Evolutionary conservation across 2,113 vertebrate species (phyloP), one percentile per base, ranked within the genome.

Genomic region (Ramphastos sulfuratus): DNA sequence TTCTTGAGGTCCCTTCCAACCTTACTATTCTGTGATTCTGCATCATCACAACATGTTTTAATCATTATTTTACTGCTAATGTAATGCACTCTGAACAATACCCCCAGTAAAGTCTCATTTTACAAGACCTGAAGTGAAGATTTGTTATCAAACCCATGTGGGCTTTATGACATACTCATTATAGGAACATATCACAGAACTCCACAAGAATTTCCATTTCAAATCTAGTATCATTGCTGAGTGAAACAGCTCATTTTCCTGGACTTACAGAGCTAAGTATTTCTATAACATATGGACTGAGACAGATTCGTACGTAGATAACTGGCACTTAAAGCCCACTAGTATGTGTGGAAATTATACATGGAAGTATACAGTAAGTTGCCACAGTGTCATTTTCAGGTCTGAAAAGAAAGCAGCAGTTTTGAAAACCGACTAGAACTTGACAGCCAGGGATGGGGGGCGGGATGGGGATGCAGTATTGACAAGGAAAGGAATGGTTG

Each of bases 361-460:
- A 52, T 52, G 50, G 50, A 52, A 52, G 23, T 52, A 25, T 12
- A 52, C 23, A 24, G 24, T 52, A 52, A 25, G 50, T 52, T 31
- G 44, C 33, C 19, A 79, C 17, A 60, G 24, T 0, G 9, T 83
- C 50, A 16, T 48, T 54, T 46, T 65, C 39, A 35, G 18, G 50
- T 27, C 56, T 52, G 28, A 66, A 77, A 77, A 3, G 33, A 78
- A 86, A 78, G 17, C 35, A 85, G 71, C 20, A 25, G 12, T 37
- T 90, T 28, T 54, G 24, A 73, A 72, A 88, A 80, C 18, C 21
- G 46, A 76, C n/a, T 4, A 18, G 1, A 42, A 13, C 23, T 25
- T 6, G 1, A 18, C 14, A 64, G 5, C 5, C 19, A 60, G 10
- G 56, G 23, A 37, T 7, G 9, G 2, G 2, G 6, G n/a, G n/a